Evolutionary conservation across 2,113 vertebrate genomes (phyloP).

Genomic region (Symphodus melops): DNA sequence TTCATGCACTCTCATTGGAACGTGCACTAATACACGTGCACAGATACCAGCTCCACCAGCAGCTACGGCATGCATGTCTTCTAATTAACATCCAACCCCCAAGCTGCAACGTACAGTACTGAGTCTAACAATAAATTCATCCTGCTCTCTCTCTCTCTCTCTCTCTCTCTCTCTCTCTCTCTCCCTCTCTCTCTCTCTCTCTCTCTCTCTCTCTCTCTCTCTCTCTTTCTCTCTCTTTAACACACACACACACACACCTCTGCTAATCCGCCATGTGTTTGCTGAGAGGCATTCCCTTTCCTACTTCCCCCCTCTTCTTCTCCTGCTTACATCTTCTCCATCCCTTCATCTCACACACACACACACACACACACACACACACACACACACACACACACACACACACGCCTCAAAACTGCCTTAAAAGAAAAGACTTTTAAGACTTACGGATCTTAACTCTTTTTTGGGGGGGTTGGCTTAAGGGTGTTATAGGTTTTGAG

Average conservation of each 20-base stretch:
- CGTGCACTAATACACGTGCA: not conserved
- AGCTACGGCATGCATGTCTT: conserved; percentile 64
- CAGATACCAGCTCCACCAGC: not conserved
- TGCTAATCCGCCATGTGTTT: conserved; percentile 62
- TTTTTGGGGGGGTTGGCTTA: conserved; percentile 59
- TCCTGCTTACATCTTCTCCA: conserved; percentile 30
- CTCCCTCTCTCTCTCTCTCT: not conserved
- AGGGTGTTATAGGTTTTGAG: conserved; percentile 39
- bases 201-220: not conserved
- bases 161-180: not conserved
- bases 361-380: not conserved
- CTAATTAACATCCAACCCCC: conserved; percentile 70
- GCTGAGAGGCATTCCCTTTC: conserved; percentile 68
- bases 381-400: conserved; percentile 10
- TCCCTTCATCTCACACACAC: conserved; percentile 25
- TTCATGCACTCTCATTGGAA: not conserved
- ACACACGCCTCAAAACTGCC: conserved; percentile 42
- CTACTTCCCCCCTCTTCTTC: conserved; percentile 17
- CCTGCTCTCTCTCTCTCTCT: not conserved
- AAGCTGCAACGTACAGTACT: conserved; percentile 63
- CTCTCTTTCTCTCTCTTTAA: not conserved
- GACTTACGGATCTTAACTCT: conserved; percentile 66
- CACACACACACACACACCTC: conserved; percentile 49
- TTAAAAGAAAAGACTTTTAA: conserved; percentile 74
- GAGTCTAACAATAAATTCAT: conserved; percentile 64